Conservation (phyloP, 2,797 vertebrate species). For the Aquila chrysaetos region DNA sequence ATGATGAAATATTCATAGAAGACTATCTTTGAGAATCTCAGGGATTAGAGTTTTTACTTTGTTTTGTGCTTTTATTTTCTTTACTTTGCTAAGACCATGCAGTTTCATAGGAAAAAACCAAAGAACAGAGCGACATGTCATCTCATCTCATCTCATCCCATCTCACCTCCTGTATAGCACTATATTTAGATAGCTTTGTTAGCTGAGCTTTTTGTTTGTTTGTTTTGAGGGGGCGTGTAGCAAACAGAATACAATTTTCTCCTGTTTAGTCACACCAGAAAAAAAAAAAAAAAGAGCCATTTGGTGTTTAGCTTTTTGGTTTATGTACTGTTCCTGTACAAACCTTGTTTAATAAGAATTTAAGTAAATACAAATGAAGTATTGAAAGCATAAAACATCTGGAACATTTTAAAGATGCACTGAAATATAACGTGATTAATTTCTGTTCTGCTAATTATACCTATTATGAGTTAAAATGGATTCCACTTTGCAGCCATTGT, state of each 20-base stretch:
- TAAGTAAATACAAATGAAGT: background rate
- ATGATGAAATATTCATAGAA: background rate
- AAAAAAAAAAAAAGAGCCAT: background rate
- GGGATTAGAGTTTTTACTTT: background rate
- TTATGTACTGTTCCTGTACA: background rate
- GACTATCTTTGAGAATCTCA: background rate
- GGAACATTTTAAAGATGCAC: conserved; percentile 12
- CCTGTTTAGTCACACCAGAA: background rate
- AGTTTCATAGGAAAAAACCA: background rate
- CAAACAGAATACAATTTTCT: conserved; percentile 15
- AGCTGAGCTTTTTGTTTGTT: background rate
- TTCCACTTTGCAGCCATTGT: background rate
- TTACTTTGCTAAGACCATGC: background rate
- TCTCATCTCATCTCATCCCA: background rate
- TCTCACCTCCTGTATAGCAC: background rate
- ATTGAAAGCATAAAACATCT: conserved; percentile 15
- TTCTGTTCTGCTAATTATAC: conserved; percentile 6
- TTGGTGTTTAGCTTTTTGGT: background rate
- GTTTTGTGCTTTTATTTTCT: background rate
- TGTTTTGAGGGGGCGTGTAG: background rate
- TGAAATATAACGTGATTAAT: background rate
- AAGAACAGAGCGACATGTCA: background rate
- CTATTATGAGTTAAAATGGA: background rate
- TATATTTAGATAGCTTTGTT: background rate
- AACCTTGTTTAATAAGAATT: background rate